Conservation (phyloP, 2,113 vertebrate species). For the Brachypteracias leptosomus region DNA sequence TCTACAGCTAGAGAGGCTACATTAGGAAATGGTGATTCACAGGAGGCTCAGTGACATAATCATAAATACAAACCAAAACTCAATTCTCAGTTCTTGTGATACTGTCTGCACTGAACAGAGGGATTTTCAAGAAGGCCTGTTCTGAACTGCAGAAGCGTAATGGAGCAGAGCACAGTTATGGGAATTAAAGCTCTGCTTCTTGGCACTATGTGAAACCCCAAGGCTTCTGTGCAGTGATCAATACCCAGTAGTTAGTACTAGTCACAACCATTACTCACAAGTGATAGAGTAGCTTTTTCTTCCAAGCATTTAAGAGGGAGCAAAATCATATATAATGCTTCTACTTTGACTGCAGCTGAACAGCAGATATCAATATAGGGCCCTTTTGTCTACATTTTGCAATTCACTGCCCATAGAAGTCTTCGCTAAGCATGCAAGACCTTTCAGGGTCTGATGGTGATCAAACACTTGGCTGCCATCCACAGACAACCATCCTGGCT, state of each 20-base stretch:
- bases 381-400: not conserved
- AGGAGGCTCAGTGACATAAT: not conserved
- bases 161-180: not conserved
- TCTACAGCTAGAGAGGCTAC: not conserved
- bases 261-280: not conserved
- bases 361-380: not conserved
- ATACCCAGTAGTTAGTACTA: not conserved
- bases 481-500: not conserved
- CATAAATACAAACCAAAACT: not conserved
- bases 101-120: not conserved
- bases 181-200: not conserved
- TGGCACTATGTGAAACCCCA: not conserved
- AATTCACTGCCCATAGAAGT: not conserved
- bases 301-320: not conserved
- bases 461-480: not conserved
- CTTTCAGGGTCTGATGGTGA: not conserved
- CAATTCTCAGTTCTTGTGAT: not conserved
- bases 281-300: not conserved
- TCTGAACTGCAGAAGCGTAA: not conserved
- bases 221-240: not conserved
- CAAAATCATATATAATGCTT: not conserved
- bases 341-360: not conserved
- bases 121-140: not conserved
- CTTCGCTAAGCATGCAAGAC: not conserved
- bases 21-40: not conserved